Evolutionary conservation across 2,113 vertebrate species (phyloP), one percentile per base, ranked within the genome.

Genomic region (Crotophaga sulcirostris): DNA sequence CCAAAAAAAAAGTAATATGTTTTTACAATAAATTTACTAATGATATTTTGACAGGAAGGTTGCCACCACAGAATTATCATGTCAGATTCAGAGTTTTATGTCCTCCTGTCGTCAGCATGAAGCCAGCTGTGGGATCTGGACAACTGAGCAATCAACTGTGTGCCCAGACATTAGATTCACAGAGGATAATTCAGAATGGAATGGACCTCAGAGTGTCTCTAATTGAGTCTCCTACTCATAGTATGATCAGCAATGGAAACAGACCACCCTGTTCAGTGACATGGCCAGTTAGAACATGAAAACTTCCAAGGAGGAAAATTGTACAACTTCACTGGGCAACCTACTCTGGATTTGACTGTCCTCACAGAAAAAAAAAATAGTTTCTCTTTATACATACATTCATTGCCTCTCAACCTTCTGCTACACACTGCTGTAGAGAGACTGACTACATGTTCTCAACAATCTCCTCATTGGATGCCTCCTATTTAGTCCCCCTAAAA

Each of bases 221-320:
- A 59, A 36, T 36, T 15, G 70, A 36, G 8, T 51, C 33, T 63
- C 18, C 45, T 54, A 17, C 56, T 70, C 69, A 79, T 21, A 54
- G 18, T 7, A 36, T 1, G 2, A 49, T n/a, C 1, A 2, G 2
- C 67, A 55, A 4, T 42, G 29, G 64, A 80, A 68, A 47, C 14
- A 56, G 26, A 64, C 16, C 11, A 68, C 21, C 13, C 6, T 64
- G 11, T 26, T 69, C 51, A 26, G 54, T 58, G 62, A 6, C 2
- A 1, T 11, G 5, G 28, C 47, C 34, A 42, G 21, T 63, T 38
- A 45, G 10, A 4, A 23, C 13, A 59, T 3, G 8, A 60, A 67
- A 79, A 18, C 1, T 14, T 82, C 6, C 75, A 36, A 45, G 25
- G 38, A 40, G 7, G 11, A 64, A 88, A 92, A 82, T 1, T 51